phyloP scores from a whole-genome alignment of 2,888 invertebrate species.

The Timema podura region DNA sequence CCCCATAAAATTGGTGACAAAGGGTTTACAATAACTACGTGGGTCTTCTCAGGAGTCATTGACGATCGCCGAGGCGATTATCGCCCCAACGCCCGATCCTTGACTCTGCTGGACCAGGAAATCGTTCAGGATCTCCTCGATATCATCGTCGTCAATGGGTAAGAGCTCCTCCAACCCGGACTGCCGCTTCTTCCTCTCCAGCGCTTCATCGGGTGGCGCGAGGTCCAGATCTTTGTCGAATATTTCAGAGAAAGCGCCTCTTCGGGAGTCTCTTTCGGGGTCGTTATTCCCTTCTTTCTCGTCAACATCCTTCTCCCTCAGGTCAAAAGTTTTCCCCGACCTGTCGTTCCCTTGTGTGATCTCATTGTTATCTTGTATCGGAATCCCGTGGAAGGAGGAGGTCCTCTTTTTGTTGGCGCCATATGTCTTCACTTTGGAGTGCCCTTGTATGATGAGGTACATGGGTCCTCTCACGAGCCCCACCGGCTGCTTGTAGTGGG shows the following conservation, averaged over 20 bases:
- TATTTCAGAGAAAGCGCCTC: no score
- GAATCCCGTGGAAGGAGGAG: slow-evolving; percentile 43
- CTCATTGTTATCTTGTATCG: slow-evolving; percentile 52
- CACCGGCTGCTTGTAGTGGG: slow-evolving; percentile 57
- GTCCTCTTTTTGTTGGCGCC: slow-evolving; percentile 53
- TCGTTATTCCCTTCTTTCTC: no score
- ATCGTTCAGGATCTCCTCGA: background rate
- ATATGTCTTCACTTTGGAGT: slow-evolving; percentile 81
- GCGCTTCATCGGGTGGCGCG: no score
- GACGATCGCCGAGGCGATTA: background rate
- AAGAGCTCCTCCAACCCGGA: background rate
- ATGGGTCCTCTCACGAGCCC: slow-evolving; percentile 59
- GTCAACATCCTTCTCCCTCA: no score
- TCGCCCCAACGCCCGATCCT: slow-evolving; percentile 2
- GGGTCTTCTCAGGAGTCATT: background rate
- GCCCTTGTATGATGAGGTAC: slow-evolving; percentile 79
- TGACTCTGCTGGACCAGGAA: slow-evolving; percentile 1
- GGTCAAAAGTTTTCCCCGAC: background rate
- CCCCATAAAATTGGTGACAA: no score
- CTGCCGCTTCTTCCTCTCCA: no score
- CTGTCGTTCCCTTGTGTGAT: slow-evolving; percentile 43
- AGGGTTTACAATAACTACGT: no score
- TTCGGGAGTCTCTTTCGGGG: no score
- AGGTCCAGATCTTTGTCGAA: no score
- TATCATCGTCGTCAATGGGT: background rate